Evolutionary conservation across 2,888 invertebrate genomes (phyloP), one percentile per base, ranked within the genome.

Genomic region (Polietes domitor): DNA sequence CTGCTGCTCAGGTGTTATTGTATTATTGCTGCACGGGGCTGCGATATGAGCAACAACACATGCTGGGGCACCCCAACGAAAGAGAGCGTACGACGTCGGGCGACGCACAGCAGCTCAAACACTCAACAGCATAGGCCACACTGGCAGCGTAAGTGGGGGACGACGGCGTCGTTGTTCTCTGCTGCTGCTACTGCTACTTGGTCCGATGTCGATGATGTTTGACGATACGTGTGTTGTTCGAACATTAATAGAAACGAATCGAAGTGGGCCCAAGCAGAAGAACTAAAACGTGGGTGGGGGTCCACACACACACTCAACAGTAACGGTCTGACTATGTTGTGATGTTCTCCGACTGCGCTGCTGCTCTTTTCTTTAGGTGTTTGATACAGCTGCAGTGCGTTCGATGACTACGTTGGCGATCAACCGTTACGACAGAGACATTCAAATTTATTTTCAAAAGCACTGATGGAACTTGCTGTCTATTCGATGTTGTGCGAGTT

Each of bases 361-460:
- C 21, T 53, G 21, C 2, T 21, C 2, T 2, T 53, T 24, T 53
- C 21, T 53, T 50, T 70, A 17, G 10, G 21, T 7, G 53, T 2
- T 37, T 7, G 4, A 37, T 41, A 37, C 10, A 37, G 37, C 37
- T 21, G 53, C 53, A 53, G 21, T 2, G 5, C 21, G 10, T 10
- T 28, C 53, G 55, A 43, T 19, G 70, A 55, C 73, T 61, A 41
- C 70, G 41, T 28, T 71, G 28, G 17, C 53, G 70, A 72, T 75
- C 72, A 75, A 75, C 17, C 74, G 61, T 82, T 55, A 75, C 53
- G 65, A 82, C 75, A 65, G 28, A 71, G 32, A 47, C 71, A 53
- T 72, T 75, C 47, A 71, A 53, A 75, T 43, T 72, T 78, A 41
- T 4, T 75, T 78, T 77, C 26, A 17, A 26, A 19, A 37, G n/a